These are phyloP conservation scores for Microcebus lehilahytsara DNA, from an alignment of 2,113 vertebrate genomes.

Conservation along the genomic window DNA sequence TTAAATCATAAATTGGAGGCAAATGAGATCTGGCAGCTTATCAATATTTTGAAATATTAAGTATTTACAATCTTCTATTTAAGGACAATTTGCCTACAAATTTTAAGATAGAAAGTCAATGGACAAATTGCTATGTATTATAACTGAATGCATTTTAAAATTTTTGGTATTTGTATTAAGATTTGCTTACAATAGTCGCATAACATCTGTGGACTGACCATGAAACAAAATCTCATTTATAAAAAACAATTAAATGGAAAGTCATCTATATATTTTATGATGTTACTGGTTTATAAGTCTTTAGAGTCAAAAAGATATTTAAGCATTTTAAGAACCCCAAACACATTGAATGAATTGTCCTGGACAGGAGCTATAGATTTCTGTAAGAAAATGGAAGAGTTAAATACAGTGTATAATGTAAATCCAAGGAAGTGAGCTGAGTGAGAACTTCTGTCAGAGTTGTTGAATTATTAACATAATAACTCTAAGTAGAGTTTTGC, in stretches of 20 bases:
- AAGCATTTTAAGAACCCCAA: not conserved
- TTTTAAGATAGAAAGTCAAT: not conserved
- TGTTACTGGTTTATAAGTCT: not conserved
- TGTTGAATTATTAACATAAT: slow-evolving; percentile 2
- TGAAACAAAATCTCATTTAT: not conserved
- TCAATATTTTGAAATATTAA: slow-evolving; percentile 19
- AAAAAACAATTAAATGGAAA: not conserved
- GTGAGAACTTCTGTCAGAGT: not conserved
- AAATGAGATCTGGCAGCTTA: not conserved
- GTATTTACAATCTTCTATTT: not conserved
- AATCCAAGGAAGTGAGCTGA: not conserved
- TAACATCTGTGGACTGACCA: not conserved
- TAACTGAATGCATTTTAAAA: not conserved
- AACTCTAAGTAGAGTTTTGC: not conserved
- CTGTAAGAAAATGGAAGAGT: not conserved
- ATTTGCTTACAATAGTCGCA: slow-evolving; percentile 22
- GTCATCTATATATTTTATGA: not conserved
- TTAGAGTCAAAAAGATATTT: not conserved
- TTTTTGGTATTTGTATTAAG: not conserved
- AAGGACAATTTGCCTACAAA: not conserved
- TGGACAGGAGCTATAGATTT: not conserved
- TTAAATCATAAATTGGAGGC: not conserved
- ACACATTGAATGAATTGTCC: not conserved
- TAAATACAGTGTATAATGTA: not conserved
- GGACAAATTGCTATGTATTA: not conserved